phyloP scores from a whole-genome alignment of 2,113 vertebrate species.

The Motacilla alba region DNA sequence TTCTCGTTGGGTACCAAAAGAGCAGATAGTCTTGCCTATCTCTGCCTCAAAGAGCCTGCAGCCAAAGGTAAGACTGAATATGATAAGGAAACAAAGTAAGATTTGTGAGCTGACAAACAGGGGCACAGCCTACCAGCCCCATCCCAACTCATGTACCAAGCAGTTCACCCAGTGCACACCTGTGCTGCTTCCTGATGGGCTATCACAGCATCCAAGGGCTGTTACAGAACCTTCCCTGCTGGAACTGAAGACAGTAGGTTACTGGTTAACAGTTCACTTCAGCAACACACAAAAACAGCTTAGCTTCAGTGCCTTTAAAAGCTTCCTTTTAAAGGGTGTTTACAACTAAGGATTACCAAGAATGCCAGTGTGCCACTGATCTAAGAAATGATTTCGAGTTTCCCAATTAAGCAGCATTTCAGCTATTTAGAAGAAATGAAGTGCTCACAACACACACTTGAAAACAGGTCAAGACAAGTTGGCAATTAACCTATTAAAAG shows the following conservation, averaged over 20 bases:
- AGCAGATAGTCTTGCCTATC: neutral
- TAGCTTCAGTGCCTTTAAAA: conserved; percentile 34
- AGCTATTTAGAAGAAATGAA: conserved; percentile 68
- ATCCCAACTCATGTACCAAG: neutral
- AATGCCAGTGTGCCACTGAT: conserved; percentile 47
- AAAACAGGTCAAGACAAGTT: conserved; percentile 76
- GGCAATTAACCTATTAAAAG: conserved; percentile 75
- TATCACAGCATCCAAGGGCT: neutral
- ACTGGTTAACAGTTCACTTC: neutral
- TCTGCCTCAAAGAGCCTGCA: neutral
- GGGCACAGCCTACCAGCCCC: neutral
- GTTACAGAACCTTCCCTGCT: neutral
- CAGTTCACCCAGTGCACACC: neutral
- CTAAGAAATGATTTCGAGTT: conserved; percentile 65
- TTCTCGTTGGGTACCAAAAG: neutral
- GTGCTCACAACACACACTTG: conserved; percentile 61
- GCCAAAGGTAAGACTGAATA: neutral
- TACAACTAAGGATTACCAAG: conserved; percentile 63
- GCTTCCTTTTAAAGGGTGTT: conserved; percentile 64
- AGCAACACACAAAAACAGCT: conserved; percentile 17
- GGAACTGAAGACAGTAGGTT: neutral
- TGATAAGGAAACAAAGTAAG: neutral
- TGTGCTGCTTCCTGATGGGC: neutral
- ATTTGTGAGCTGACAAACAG: neutral
- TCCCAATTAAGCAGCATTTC: conserved; percentile 74